Base-by-base conservation (phyloP, 2,888 invertebrate genomes). In the Andrena bucephala region DNA sequence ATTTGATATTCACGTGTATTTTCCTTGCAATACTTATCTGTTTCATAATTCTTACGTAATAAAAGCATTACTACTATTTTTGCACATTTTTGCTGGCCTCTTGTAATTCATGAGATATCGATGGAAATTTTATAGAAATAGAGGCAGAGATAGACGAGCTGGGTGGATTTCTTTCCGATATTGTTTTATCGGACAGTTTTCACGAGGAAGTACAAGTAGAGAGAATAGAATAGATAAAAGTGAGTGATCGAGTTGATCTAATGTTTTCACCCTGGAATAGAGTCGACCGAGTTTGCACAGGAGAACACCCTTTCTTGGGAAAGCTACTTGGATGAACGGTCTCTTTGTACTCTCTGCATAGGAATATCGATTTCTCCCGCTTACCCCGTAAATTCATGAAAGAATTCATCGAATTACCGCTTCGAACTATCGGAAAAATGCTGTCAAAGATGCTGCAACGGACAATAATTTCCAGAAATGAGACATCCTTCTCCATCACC, bases 171-270 rank as follows among this genome's bases (percentile, higher is more conserved):
- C 65, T 72, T 63, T 77, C 77, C 70, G 78, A 87, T 87, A 84
- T 87, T 84, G 77, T 80, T 85, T 84, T 78, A 81, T 85, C 81
- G 85, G 78, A 62, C 77, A 83, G 82, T 75, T 83, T 77, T 83
- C 81, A 72, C 57, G 65, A 8, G 68, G 66, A 77, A 62, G 48
- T 63, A 59, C 50, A 62, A 65, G 67, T 52, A 20, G 42, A 68
- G 77, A 68, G 69, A 74, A 81, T 76, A 57, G 71, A 59, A 54
- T 68, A 75, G 72, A 57, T 76, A 76, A 77, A 76, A 80, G 74
- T 54, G 76, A 65, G 67, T 74, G 87, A 83, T 87, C 87, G 76
- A 75, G 63, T 85, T 85, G 87, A 87, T 87, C 83, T 85, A 83
- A 77, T 67, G 84, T 81, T 87, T 85, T 75, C 77, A 85, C 81